A percentile compares a stretch with the other conserved stretches of the same genome.
Conservation (phyloP, 1,140 invertebrate genomes). For the Pinna nobilis region DNA sequence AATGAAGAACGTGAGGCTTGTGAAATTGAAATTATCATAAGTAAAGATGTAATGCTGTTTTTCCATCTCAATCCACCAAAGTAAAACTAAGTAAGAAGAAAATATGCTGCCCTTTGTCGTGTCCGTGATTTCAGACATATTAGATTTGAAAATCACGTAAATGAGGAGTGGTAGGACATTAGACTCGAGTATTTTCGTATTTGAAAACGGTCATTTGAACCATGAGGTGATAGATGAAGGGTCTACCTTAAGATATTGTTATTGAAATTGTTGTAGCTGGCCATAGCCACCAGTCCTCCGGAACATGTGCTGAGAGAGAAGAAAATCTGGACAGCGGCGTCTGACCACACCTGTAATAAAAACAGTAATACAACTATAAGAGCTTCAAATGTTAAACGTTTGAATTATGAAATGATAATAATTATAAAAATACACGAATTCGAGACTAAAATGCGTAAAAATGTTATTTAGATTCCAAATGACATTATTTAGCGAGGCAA, state of each 20-base stretch:
- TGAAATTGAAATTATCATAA: no score
- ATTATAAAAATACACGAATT: background rate
- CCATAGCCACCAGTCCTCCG: conserved; percentile 94
- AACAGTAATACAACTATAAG: background rate
- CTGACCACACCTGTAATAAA: conserved; percentile 84
- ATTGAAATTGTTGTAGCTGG: conserved; percentile 93
- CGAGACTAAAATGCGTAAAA: background rate
- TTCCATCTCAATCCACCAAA: no score
- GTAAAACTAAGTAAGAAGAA: no score
- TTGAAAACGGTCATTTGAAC: no score
- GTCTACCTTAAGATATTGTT: conserved; percentile 86
- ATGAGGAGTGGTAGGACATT: no score
- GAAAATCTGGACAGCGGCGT: conserved; percentile 93
- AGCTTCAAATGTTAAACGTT: background rate
- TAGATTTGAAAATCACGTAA: no score
- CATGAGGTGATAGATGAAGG: background rate
- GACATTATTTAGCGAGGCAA: no score
- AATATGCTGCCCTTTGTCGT: no score
- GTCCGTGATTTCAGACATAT: no score
- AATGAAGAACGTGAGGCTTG: no score
- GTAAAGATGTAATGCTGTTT: no score
- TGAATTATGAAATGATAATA: background rate
- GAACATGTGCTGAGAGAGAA: conserved; percentile 93
- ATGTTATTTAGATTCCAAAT: background rate
- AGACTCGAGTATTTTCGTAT: no score